Conservation (phyloP, 2,113 vertebrate species). For the Burhinus oedicnemus region DNA sequence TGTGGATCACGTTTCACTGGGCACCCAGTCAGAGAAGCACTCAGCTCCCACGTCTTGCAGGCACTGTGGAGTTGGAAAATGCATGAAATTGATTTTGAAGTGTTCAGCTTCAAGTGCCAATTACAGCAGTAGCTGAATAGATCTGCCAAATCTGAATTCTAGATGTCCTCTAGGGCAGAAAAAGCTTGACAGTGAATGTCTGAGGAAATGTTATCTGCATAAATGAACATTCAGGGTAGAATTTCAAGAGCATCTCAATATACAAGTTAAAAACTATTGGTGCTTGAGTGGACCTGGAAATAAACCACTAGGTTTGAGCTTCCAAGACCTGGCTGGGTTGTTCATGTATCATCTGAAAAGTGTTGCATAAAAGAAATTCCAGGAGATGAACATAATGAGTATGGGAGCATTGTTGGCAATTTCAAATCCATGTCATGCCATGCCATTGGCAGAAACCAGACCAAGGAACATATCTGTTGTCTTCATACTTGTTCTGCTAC, state of each 20-base stretch:
- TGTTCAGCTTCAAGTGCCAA: neutral
- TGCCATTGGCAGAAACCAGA: neutral
- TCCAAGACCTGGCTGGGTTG: neutral
- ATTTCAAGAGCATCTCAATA: neutral
- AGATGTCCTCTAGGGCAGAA: neutral
- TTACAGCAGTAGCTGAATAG: neutral
- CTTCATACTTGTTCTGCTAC: neutral
- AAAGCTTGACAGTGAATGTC: neutral
- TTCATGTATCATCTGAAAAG: neutral
- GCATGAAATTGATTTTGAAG: neutral
- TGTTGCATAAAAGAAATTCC: neutral
- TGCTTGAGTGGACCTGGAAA: neutral
- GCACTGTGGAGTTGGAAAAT: neutral
- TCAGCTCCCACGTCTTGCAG: neutral
- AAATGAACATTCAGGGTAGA: neutral
- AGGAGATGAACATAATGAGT: neutral
- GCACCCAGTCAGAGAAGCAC: neutral
- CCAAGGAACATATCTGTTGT: neutral
- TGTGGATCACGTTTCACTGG: neutral
- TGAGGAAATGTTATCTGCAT: neutral
- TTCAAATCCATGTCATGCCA: neutral
- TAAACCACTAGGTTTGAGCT: neutral
- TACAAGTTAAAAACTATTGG: neutral
- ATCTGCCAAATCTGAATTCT: neutral
- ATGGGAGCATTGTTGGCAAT: neutral